Evolutionary conservation across 1,140 invertebrate species (phyloP), one percentile per base, ranked within the genome.

Genomic region (Dufourea novaeangliae): DNA sequence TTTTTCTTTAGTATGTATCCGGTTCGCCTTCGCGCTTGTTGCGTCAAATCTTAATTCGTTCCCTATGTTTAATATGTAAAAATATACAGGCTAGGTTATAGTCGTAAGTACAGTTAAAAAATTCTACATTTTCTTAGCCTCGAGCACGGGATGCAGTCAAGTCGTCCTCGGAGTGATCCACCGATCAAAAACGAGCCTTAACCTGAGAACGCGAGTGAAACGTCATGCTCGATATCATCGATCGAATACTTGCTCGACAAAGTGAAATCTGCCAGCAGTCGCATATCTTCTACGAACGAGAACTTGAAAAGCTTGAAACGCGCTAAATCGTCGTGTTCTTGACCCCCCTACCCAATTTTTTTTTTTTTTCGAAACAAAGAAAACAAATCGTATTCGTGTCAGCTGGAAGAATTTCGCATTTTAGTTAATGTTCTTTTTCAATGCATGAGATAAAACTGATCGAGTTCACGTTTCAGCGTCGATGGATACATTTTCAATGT

Each of bases 11-110:
- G 25, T 77, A 14, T 85, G 71, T 85, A 78, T 34, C 76, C 79
- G 62, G 82, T 74, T 82, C 77, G 80, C 78, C 67, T 67, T 73
- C 71, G 80, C 83, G 75, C 57, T 69, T 79, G 25, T 50, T 56
- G 78, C 76, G 66, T 76, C 70, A 61, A 74, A 52, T 76, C 76
- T 80, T 76, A 46, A 84, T 86, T 84, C 81, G 62, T 76, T 85
- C 64, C 77, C 78, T 88, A 87, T 86, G 84, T 85, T 86, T 85
- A 90, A 85, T 90, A 91, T 91, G 90, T 91, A 91, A 91, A 91
- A 91, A 91, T 91, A 91, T 91, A 91, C 90, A 91, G 89, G 84
- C 91, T 90, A 89, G 84, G 81, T 91, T 88, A 89, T 90, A 89
- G 84, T 89, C 85, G 87, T 90, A 88, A 88, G 87, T 88, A 89